Conservation (phyloP, 1,140 invertebrate species). For the Armadillidium nasatum region DNA sequence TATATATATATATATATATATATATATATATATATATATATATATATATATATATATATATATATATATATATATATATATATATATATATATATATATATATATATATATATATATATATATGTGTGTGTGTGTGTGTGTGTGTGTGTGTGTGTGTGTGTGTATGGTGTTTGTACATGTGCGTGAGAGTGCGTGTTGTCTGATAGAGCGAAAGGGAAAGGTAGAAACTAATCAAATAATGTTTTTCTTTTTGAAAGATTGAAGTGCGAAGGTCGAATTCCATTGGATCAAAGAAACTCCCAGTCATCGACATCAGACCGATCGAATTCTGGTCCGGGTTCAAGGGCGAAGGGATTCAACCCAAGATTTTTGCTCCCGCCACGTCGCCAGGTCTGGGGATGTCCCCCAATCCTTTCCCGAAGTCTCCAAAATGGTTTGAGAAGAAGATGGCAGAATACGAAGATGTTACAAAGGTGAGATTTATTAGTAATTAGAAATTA, state of each 20-base stretch:
- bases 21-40: no score
- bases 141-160: no score
- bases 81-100: no score
- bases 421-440: neutral
- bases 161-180: no score
- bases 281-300: constrained; percentile 45
- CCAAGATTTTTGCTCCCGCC: constrained; percentile 43
- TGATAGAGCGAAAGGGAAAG: neutral
- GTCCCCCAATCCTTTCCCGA: neutral
- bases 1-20: no score
- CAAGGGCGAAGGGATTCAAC: constrained; percentile 49
- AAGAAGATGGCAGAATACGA: neutral
- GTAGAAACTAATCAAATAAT: neutral
- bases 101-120: no score
- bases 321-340: constrained; percentile 53
- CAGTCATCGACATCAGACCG: constrained; percentile 52
- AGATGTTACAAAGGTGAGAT: neutral
- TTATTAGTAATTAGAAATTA: no score
- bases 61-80: no score
- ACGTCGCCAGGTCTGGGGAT: constrained; percentile 24
- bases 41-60: no score
- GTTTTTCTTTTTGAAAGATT: constrained; percentile 25
- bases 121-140: no score
- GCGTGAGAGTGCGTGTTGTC: no score
- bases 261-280: constrained; percentile 38